phyloP scores from a whole-genome alignment of 2,888 invertebrate species.

The Orchesellides sinensis region DNA sequence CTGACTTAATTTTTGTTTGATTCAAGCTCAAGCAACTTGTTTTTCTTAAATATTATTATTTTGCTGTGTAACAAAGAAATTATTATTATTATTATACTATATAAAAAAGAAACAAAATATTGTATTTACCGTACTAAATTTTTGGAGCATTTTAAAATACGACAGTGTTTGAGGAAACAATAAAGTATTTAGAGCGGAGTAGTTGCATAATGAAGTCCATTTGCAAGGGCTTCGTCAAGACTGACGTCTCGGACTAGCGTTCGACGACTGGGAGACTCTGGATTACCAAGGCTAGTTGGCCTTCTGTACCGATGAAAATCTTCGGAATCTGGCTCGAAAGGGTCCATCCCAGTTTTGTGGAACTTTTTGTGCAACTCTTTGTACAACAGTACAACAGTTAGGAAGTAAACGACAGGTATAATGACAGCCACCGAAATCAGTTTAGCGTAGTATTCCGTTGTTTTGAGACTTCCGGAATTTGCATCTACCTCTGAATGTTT shows the following conservation, averaged over 20 bases:
- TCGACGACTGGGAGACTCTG: neutral
- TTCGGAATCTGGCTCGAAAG: neutral
- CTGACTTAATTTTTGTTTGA: too few species aligned
- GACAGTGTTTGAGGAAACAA: too few species aligned
- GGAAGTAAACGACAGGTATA: constrained; percentile 1
- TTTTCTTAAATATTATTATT: too few species aligned
- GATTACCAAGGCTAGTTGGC: neutral
- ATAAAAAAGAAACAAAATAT: too few species aligned
- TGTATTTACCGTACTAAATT: too few species aligned
- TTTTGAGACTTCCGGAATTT: neutral
- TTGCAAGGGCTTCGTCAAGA: neutral
- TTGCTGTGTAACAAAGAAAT: too few species aligned
- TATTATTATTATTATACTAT: too few species aligned
- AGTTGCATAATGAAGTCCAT: neutral
- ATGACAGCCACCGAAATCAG: neutral
- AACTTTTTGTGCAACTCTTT: neutral
- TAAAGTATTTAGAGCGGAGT: too few species aligned
- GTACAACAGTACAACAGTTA: neutral
- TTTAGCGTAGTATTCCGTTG: neutral
- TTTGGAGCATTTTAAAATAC: too few species aligned
- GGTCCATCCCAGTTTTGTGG: neutral
- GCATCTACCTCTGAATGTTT: neutral
- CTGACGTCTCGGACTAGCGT: neutral
- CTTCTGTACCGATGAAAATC: constrained; percentile 3
- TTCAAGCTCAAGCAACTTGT: too few species aligned